Evolutionary conservation across 1,140 invertebrate genomes (phyloP).

Genomic region (Calliphora vicina): DNA sequence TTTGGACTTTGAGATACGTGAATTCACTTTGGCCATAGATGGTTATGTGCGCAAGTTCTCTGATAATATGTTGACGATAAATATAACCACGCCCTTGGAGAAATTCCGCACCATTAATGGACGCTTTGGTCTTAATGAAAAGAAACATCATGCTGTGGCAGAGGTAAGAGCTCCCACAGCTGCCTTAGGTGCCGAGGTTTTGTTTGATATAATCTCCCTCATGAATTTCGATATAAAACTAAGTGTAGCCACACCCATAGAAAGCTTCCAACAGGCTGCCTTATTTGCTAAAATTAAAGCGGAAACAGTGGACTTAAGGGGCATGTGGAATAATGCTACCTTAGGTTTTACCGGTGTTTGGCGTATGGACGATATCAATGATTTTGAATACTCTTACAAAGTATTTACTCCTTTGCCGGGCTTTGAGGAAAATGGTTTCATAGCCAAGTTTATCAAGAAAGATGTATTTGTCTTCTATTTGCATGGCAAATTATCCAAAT

Average conservation of each 20-base stretch:
- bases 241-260: slow-evolving; percentile 75
- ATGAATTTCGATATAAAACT: slow-evolving; percentile 77
- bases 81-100: slow-evolving; percentile 75
- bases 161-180: slow-evolving; percentile 72
- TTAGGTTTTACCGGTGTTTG: slow-evolving; percentile 79
- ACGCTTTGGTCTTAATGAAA: slow-evolving; percentile 75
- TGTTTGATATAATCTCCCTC: slow-evolving; percentile 68
- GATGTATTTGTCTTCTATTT: slow-evolving; percentile 74
- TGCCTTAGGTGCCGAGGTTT: slow-evolving; percentile 73
- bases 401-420: slow-evolving; percentile 77
- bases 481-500: slow-evolving; percentile 72
- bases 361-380: slow-evolving; percentile 72
- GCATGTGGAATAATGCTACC: slow-evolving; percentile 76
- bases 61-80: slow-evolving; percentile 73
- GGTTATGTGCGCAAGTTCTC: slow-evolving; percentile 71
- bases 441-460: slow-evolving; percentile 70
- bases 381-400: slow-evolving; percentile 81
- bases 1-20: slow-evolving; percentile 73
- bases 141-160: slow-evolving; percentile 74
- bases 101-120: slow-evolving; percentile 71
- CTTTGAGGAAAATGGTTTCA: slow-evolving; percentile 77
- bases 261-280: slow-evolving; percentile 71
- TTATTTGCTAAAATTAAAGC: slow-evolving; percentile 50
- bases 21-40: slow-evolving; percentile 71
- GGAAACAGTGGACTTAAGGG: slow-evolving; percentile 70